Evolutionary conservation across 2,113 vertebrate species (phyloP), one percentile per base, ranked within the genome.

Genomic region (Menidia beryllina): DNA sequence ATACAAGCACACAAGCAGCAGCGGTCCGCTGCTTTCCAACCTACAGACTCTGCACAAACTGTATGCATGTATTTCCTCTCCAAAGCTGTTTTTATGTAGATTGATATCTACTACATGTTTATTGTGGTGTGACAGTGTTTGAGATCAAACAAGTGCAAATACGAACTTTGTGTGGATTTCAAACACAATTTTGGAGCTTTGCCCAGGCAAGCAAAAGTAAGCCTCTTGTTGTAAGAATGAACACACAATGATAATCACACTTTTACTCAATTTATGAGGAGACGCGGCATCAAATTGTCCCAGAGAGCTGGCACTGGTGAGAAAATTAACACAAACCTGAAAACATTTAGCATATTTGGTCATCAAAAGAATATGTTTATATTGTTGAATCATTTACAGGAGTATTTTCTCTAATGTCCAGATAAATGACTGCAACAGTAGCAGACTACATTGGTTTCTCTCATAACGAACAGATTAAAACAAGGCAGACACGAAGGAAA

Each of bases 1-100:
- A 80, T 25, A 78, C 60, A 48, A 75, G 69, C 79, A 52, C 52
- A 55, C 50, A 67, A 45, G 41, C 58, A 24, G 65, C 62, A 64
- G 38, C 41, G 53, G 65, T 80, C 58, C 36, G 71, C 68, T 79
- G 83, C 67, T 79, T 83, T 79, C 55, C 69, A 81, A 79, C 77
- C 86, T 53, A 66, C 47, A 36, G 64, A 39, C 41, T 66, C 54
- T 53, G n/a, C 56, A 36, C 60, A 77, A 71, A 68, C 62, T 47
- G 62, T 26, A 27, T 54, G 17, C 19, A 26, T 41, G 39, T 0
- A 19, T 45, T 65, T 48, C 39, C 30, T 57, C 21, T 36, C 15
- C 59, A n/a, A 14, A 43, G 20, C 26, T 27, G 15, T 64, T 85
- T 72, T n/a, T 75, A 48, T 72, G 65, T 45, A 65, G 57, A 79